These are phyloP conservation scores for Dasysyrphus albostriatus DNA, from an alignment of 2,888 invertebrate genomes.

Conservation along the genomic window DNA sequence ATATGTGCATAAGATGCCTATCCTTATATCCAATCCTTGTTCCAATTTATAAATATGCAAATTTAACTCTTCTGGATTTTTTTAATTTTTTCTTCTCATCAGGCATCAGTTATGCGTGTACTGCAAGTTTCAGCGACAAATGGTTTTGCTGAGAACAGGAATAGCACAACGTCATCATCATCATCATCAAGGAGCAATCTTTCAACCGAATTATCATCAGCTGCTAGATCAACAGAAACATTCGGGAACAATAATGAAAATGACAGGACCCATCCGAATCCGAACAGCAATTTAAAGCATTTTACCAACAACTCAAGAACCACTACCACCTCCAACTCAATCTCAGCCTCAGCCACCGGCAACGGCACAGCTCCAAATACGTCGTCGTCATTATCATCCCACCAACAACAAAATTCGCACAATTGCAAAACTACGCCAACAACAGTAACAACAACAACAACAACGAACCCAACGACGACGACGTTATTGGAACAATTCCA, in stretches of 20 bases:
- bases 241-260: conserved; percentile 72
- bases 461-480: conserved; percentile 8
- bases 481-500: conserved; percentile 45
- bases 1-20: not conserved
- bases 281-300: conserved; percentile 52
- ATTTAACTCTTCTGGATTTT: conserved; percentile 40
- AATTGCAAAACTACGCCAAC: conserved; percentile 48
- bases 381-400: conserved; percentile 53
- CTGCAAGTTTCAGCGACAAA: conserved; percentile 68
- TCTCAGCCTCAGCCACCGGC: conserved; percentile 27
- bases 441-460: conserved; percentile 1
- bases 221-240: conserved; percentile 34
- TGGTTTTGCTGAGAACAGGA: conserved; percentile 67
- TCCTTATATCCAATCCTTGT: conserved; percentile 42
- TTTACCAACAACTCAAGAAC: conserved; percentile 46
- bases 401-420: conserved; percentile 65
- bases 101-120: conserved; percentile 74
- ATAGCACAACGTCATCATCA: not conserved
- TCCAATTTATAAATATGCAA: conserved; percentile 54
- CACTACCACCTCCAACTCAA: conserved; percentile 41
- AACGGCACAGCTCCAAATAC: conserved; percentile 6
- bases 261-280: conserved; percentile 59
- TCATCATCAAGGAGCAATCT: conserved; percentile 34
- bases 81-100: not conserved
- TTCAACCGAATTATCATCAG: conserved; percentile 8